Conservation (phyloP, 64 coral and sea anemone species). For the Catalaphyllia jardinei region DNA sequence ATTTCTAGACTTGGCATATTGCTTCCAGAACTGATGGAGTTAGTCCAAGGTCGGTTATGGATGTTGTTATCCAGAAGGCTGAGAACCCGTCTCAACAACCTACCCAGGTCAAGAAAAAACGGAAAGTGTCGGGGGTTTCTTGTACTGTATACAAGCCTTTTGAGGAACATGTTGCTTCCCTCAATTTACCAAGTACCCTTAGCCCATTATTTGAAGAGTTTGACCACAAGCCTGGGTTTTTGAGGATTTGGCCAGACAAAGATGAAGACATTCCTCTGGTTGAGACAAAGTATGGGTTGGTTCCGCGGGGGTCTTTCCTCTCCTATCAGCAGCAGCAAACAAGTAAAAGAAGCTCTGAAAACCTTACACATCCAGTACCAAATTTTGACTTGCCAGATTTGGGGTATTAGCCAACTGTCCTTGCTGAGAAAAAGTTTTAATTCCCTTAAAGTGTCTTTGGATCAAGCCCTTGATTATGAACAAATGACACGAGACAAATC, state of each 20-base stretch:
- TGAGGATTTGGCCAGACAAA: constrained; percentile 54
- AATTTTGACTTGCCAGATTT: constrained; percentile 36
- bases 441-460: constrained; percentile 12
- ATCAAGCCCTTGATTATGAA: constrained; percentile 22
- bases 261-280: constrained; percentile 52
- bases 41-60: constrained; percentile 51
- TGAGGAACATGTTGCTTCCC: constrained; percentile 32
- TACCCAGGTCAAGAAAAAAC: constrained; percentile 31
- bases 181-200: constrained; percentile 28
- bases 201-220: constrained; percentile 24
- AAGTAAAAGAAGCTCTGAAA: background rate
- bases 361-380: constrained; percentile 42
- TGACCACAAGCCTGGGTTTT: constrained; percentile 20
- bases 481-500: constrained; percentile 7
- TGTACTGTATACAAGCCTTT: constrained; percentile 65
- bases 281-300: constrained; percentile 48
- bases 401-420: constrained; percentile 17
- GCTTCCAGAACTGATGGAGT: constrained; percentile 28
- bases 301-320: constrained; percentile 52
- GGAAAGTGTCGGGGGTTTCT: constrained; percentile 42
- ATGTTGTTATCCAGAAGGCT: constrained; percentile 41
- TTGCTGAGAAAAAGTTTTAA: constrained; percentile 24
- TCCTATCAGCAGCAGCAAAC: constrained; percentile 48
- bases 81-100: constrained; percentile 36
- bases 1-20: constrained; percentile 57